A percentile compares a stretch with the other conserved stretches of the same genome.
These are phyloP conservation scores for Phrynosoma blainvillii DNA, from an alignment of 2,113 vertebrate species.

Conservation along the genomic window DNA sequence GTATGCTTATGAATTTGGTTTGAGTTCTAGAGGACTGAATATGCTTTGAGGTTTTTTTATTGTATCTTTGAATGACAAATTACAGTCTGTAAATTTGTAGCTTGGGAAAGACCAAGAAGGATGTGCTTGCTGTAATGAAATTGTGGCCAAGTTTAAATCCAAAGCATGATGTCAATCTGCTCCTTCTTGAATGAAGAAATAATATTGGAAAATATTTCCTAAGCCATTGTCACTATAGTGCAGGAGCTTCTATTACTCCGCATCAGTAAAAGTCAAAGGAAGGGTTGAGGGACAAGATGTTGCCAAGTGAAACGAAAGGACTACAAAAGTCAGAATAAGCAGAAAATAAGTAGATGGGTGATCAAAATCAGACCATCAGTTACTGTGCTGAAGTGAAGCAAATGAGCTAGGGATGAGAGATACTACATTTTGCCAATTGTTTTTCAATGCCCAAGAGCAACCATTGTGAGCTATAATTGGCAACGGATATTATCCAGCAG, in stretches of 20 bases:
- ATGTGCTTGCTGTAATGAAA: neutral
- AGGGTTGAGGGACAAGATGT: neutral
- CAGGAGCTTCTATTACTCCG: neutral
- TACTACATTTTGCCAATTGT: neutral
- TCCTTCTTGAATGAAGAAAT: neutral
- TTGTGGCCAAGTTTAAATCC: neutral
- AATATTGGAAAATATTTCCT: neutral
- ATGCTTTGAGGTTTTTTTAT: too few species aligned
- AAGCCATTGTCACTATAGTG: neutral
- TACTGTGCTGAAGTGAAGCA: neutral
- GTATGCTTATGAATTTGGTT: too few species aligned
- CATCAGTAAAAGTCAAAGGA: neutral
- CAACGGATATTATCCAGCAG: too few species aligned
- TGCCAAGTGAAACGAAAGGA: neutral
- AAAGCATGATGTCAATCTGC: neutral
- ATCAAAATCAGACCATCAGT: neutral
- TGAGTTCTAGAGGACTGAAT: too few species aligned
- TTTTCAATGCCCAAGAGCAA: neutral
- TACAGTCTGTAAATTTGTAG: too few species aligned
- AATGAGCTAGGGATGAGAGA: neutral
- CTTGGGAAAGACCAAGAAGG: too few species aligned
- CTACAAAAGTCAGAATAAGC: neutral
- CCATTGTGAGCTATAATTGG: too few species aligned
- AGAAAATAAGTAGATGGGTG: neutral
- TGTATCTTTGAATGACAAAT: too few species aligned